Conservation (phyloP, 2,797 vertebrate genomes). For the Tragelaphus oryx region DNA sequence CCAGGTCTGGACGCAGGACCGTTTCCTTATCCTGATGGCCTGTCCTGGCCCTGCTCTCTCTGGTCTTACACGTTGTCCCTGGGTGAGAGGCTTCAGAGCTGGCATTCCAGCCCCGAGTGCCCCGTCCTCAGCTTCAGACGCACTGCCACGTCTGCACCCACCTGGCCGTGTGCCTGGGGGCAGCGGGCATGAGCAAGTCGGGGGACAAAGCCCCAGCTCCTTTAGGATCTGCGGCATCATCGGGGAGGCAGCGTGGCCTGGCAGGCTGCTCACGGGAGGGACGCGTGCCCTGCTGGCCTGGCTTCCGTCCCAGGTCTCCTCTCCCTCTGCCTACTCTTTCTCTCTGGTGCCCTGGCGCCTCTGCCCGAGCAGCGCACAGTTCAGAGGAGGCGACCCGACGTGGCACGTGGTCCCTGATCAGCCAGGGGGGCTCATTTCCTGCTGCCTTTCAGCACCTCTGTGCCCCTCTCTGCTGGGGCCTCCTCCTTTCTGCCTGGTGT, state of each 20-base stretch:
- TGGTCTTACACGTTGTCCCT: neutral
- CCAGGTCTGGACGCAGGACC: neutral
- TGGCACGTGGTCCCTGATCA: accelerated
- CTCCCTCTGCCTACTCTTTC: neutral
- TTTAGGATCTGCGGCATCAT: accelerated
- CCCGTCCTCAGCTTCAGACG: neutral
- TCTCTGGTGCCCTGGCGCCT: neutral
- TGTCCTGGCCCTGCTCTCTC: neutral
- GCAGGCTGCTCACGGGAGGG: accelerated
- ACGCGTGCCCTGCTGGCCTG: neutral
- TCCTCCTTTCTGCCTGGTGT: neutral
- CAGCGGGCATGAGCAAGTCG: neutral
- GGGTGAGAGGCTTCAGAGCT: neutral
- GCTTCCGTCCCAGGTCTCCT: neutral
- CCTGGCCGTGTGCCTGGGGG: neutral
- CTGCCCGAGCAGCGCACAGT: accelerated
- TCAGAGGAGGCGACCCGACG: neutral
- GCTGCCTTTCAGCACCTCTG: neutral
- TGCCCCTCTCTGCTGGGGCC: neutral
- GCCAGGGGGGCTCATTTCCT: neutral
- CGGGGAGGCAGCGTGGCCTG: accelerated
- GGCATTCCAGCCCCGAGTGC: neutral
- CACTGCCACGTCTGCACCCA: neutral
- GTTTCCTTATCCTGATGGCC: neutral
- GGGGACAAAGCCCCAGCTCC: neutral